Evolutionary conservation across 2,113 vertebrate species (phyloP).

Genomic region (Alouatta palliata): DNA sequence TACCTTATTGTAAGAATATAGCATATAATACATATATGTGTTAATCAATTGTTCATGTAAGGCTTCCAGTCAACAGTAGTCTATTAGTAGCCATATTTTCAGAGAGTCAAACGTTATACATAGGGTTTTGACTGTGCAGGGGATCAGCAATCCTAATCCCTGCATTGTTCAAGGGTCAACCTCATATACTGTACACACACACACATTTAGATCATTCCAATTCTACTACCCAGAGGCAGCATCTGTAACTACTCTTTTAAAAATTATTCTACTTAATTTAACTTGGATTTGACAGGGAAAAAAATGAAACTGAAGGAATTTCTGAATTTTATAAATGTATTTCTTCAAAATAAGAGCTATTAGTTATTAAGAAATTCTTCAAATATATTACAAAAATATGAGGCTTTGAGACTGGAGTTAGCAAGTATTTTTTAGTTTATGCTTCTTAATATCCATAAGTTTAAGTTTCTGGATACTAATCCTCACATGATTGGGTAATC

Average conservation of each 20-base stretch:
- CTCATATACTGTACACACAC: background rate
- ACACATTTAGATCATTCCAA: background rate
- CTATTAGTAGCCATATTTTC: background rate
- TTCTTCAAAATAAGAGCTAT: slow-evolving; percentile 24
- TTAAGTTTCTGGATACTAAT: background rate
- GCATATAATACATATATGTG: too few relatives aligned
- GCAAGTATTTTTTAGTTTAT: background rate
- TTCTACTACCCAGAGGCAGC: background rate
- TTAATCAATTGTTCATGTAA: background rate
- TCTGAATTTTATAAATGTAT: background rate
- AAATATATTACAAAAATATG: background rate
- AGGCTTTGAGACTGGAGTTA: background rate
- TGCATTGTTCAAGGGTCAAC: background rate
- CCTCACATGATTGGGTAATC: background rate
- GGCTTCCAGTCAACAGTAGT: background rate
- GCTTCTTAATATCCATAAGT: background rate
- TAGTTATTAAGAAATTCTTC: background rate
- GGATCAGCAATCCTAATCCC: background rate
- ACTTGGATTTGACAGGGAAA: background rate
- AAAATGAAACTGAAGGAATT: slow-evolving; percentile 3
- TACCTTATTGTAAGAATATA: background rate
- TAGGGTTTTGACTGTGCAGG: background rate
- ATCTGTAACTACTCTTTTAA: background rate
- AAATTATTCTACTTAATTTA: background rate
- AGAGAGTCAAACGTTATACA: background rate